Evolutionary conservation across 2,888 invertebrate species (phyloP).

Genomic region (Heliconius hortense): DNA sequence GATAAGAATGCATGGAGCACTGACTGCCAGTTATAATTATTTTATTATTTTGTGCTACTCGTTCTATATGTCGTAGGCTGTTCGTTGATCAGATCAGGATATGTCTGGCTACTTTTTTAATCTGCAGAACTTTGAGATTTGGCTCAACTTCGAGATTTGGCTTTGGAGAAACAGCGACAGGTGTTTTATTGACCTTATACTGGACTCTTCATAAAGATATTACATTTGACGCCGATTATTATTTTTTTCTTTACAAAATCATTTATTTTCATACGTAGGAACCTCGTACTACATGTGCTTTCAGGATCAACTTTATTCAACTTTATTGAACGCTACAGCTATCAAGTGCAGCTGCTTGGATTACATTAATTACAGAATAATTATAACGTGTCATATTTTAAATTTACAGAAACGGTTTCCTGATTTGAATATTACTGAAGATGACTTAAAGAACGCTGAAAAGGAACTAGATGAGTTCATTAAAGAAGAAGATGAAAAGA

Average conservation of each 20-base stretch:
- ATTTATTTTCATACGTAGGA: no score
- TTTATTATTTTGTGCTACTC: not conserved
- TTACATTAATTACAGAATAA: not conserved
- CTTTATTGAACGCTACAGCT: not conserved
- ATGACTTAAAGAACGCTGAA: slow-evolving; percentile 70
- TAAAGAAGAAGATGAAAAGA: slow-evolving; percentile 59
- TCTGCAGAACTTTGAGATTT: no score
- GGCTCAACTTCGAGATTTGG: no score
- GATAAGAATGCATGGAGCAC: slow-evolving; percentile 1
- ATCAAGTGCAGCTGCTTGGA: not conserved
- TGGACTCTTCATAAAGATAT: no score
- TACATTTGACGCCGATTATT: no score
- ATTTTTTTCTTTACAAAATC: no score
- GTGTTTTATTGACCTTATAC: no score
- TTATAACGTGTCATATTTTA: not conserved
- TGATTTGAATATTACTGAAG: slow-evolving; percentile 70
- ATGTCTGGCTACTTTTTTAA: no score
- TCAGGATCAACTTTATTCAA: no score
- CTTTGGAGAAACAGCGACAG: no score
- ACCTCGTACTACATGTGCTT: no score
- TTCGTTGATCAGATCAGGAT: no score
- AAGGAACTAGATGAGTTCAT: slow-evolving; percentile 66
- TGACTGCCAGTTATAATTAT: not conserved
- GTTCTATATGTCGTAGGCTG: not conserved
- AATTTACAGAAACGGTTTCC: slow-evolving; percentile 69